Evolutionary conservation across 2,113 vertebrate species (phyloP), one percentile per base, ranked within the genome.

Genomic region (Bos indicus): DNA sequence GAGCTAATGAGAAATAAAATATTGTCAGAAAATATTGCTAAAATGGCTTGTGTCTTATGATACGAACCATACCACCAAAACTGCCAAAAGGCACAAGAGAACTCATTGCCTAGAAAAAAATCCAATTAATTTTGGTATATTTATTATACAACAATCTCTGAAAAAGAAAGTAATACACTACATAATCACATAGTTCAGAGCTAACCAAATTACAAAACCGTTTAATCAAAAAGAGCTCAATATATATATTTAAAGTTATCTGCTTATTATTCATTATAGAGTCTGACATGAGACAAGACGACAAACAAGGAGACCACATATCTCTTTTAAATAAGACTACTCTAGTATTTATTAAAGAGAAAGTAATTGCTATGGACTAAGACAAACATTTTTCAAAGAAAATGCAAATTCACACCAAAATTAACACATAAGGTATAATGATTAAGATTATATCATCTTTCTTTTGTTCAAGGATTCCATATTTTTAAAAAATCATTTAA

Each of bases 1-100:
- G 67, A 97, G 93, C 94, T 90, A 74, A 14, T 57, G 81, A 97
- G 82, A 96, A 96, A 80, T 11, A 96, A 54, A 28, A 92, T 95
- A 48, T 0, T 2, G 30, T n/a, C n/a, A 98, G 56, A 56, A 98
- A 95, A 93, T 60, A 59, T 10, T 88, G 57, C 59, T 95, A 51
- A 96, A 77, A 95, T 71, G 19, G 51, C 74, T 80, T 46, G 51
- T n/a, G 90, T 96, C 87, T 97, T 36, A 85, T 93, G 96, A 98
- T 98, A 99, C 99, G 98, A 97, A 99, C 99, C 99, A 97, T 93
- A 96, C 95, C 98, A 95, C 99, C 99, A 98, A 98, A 98, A 97
- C 98, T 97, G 98, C 98, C 97, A 96, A 99, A 99, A 86, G 99
- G 99, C 85, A 99, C 87, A 96, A 99, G 97, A 90, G 99, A 99